Evolutionary conservation across 2,113 vertebrate genomes (phyloP), one percentile per base, ranked within the genome.

Genomic region (Indicator indicator): DNA sequence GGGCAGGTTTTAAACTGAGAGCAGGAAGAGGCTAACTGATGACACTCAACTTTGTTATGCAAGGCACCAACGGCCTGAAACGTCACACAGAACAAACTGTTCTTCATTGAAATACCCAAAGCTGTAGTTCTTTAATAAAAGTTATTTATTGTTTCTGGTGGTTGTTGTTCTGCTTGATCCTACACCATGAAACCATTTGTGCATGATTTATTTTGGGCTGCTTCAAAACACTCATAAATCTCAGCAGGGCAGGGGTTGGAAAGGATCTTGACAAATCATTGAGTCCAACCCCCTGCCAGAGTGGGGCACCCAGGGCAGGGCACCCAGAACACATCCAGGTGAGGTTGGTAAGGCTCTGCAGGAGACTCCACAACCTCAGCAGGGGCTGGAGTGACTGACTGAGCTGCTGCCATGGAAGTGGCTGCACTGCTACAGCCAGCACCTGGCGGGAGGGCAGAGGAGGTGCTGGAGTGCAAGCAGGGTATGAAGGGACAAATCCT

Each of bases 61-160:
- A 55, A 33, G 42, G 42, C 42, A 42, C 42, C 42, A 14, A 15
- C 13, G 42, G 42, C 42, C 42, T 42, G 13, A 42, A 42, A 42
- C 5, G 42, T 42, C 42, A 42, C 42, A 42, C 12, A 42, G 42
- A 42, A 14, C 13, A 42, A 42, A 13, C 15, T 42, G 42, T 42
- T 13, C 12, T 14, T 5, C 42, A 14, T 15, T 15, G 42, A 42
- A 14, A 42, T 15, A 14, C 13, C 42, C 14, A 12, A 42, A 42
- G 42, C 42, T 42, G 42, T 42, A 14, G 14, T 42, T 42, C 70
- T 85, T 83, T 42, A 97, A 27, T 96, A 96, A 97, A 97, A 96
- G 82, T 50, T 79, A 84, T 93, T 93, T 94, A 86, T 96, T 96
- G 23, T 12, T 86, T 58, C 62, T 4, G 26, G 8, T 1, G 26